Conservation (phyloP, 2,888 invertebrate genomes). For the Sarcophaga caerulescens region DNA sequence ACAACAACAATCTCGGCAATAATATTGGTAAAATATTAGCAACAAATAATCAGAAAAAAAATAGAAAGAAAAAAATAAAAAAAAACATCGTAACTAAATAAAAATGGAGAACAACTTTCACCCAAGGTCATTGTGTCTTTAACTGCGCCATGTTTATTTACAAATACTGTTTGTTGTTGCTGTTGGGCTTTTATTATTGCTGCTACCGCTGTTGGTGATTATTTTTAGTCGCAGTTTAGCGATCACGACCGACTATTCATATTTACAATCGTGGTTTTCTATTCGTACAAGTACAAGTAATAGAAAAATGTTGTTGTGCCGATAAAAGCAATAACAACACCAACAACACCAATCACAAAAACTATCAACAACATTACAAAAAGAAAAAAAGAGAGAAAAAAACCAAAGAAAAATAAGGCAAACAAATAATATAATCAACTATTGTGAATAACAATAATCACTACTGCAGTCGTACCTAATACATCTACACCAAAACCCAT, state of each 20-base stretch:
- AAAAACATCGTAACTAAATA: slow-evolving; percentile 64
- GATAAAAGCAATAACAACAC: slow-evolving; percentile 8
- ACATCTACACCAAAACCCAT: slow-evolving; percentile 31
- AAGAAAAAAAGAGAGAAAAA: too few relatives aligned
- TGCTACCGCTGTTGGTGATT: slow-evolving; percentile 5
- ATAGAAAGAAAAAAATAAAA: slow-evolving; percentile 69
- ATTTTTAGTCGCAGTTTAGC: slow-evolving; percentile 54
- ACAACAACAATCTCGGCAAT: slow-evolving; percentile 8
- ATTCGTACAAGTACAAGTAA: slow-evolving; percentile 16
- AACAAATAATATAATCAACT: slow-evolving; percentile 34
- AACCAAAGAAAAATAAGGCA: too few relatives aligned
- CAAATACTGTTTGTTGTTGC: slow-evolving; percentile 31
- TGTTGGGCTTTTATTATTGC: slow-evolving; percentile 22
- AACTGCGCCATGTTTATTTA: slow-evolving; percentile 66
- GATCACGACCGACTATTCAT: slow-evolving; percentile 57
- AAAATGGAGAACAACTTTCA: slow-evolving; percentile 75
- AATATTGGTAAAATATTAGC: slow-evolving; percentile 20
- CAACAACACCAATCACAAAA: slow-evolving; percentile 25
- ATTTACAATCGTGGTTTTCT: background rate
- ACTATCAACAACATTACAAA: slow-evolving; percentile 11
- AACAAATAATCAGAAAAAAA: slow-evolving; percentile 2
- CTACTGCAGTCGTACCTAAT: too few relatives aligned
- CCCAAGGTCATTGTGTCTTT: slow-evolving; percentile 75
- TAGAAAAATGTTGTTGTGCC: background rate
- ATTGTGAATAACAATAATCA: background rate